phyloP scores from a whole-genome alignment of 2,113 vertebrate genomes.

The Sminthopsis crassicaudata region DNA sequence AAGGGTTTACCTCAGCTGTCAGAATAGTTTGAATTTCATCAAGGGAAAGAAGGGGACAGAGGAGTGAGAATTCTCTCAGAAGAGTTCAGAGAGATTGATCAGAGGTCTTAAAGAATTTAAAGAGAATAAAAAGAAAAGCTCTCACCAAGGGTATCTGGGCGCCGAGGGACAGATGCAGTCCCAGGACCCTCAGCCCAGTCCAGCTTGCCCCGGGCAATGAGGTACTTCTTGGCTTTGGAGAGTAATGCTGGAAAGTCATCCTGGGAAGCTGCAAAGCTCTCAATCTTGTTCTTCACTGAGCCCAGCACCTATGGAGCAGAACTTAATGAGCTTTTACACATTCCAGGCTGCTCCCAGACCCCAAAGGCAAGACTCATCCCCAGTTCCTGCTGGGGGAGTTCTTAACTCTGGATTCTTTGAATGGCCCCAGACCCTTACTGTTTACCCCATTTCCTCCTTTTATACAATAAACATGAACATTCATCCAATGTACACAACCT shows the following conservation, averaged over 20 bases:
- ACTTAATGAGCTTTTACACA: conserved; percentile 31
- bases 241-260: conserved; percentile 95
- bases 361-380: conserved; percentile 58
- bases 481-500: neutral
- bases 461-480: neutral
- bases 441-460: neutral
- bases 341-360: conserved; percentile 36
- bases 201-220: conserved; percentile 92
- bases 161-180: conserved; percentile 85
- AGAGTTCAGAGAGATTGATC: neutral
- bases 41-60: neutral
- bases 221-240: conserved; percentile 94
- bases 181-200: conserved; percentile 88
- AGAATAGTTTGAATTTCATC: neutral
- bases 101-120: neutral
- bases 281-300: conserved; percentile 97
- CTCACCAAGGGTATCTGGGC: conserved; percentile 91
- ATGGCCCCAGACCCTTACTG: neutral
- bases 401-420: neutral
- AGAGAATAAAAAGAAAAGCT: neutral
- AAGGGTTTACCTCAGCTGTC: neutral
- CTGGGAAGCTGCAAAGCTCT: conserved; percentile 92
- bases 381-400: conserved; percentile 52
- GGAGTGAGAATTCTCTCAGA: neutral
- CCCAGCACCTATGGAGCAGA: conserved; percentile 91